Evolutionary conservation across 1,140 invertebrate genomes (phyloP), one percentile per base, ranked within the genome.

Genomic region (Ylistrum balloti): DNA sequence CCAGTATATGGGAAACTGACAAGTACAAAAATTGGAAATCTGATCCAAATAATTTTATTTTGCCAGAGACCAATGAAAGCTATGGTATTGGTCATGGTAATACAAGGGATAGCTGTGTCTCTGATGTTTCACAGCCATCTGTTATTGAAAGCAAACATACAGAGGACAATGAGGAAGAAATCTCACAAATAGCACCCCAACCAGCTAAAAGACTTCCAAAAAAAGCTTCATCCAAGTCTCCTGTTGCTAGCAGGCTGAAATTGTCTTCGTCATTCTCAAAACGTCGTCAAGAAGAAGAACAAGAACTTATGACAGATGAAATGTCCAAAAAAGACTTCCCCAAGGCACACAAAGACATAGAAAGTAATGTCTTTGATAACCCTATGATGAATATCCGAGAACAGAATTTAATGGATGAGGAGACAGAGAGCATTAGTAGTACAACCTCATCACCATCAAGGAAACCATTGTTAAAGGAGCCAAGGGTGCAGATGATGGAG

Each of bases 381-480:
- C 89, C 89, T 74, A 33, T 45, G 15, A 90, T 90, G 89, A 45
- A 45, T 11, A 41, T 88, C 32, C 17, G 35, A 17, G 88, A 41
- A 41, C 33, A 38, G 32, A 33, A 56, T 9, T 9, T 90, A 17
- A 33, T 33, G 17, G 41, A 90, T 33, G 90, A 88, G 22, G 90
- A 90, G 56, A 87, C 90, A 13, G 86, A 87, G 33, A 86, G 22
- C 35, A 74, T 74, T 74, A 89, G 88, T 33, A 86, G 88, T 15
- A 33, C 35, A 45, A 89, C 74, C 32, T 74, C 85, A 9, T 92
- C 91, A 56, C 91, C 91, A 11, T 88, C 91, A 5, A 74, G 89
- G 34, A 90, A 90, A 56, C 91, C 91, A 9, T 88, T 92, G 33
- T 38, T 92, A 13, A 92, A 87, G 86, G 91, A 92, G 86, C 90